Evolutionary conservation across 2,113 vertebrate genomes (phyloP), one percentile per base, ranked within the genome.

Genomic region (Synodontis membranacea): DNA sequence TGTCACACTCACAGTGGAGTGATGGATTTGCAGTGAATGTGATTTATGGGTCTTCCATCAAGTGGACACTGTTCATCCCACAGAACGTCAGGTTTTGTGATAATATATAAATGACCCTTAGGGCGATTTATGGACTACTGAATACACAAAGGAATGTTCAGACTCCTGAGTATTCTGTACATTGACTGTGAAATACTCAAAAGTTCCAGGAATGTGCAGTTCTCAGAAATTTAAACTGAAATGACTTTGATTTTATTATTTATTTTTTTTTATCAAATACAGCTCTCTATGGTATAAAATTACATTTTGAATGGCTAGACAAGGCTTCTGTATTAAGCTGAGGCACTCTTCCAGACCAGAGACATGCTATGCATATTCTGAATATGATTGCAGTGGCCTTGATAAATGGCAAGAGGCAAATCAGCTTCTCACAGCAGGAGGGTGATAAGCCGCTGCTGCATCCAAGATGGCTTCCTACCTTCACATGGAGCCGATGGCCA

Each of bases 331-430:
- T 39, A 58, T 88, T 75, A 64, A 74, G 60, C 60, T 28, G 12
- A 56, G 23, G 68, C 44, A 56, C 70, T 86, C 39, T 34, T 72
- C 50, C 70, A 89, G 86, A 86, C 81, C 82, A 28, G 31, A 83
- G 80, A 66, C 78, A 80, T 82, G 84, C 39, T 82, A 75, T 85
- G 84, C 80, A 72, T 88, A 83, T 80, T 91, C 83, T 89, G 84
- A 62, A 82, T 89, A 80, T 89, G 84, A 90, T 86, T 86, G 86
- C 70, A 39, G 64, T 86, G 83, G 80, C 52, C 82, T 87, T 88
- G 88, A 82, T 86, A 88, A 89, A 87, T 86, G 84, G 87, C 70
- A 86, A 80, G 82, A 86, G 72, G 84, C 80, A 90, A 92, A 91
- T 88, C 90, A 89, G 84, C 76, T 70, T 76, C 86, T 86, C 84